phyloP scores from a whole-genome alignment of 2,113 vertebrate species.

The Otis tarda region DNA sequence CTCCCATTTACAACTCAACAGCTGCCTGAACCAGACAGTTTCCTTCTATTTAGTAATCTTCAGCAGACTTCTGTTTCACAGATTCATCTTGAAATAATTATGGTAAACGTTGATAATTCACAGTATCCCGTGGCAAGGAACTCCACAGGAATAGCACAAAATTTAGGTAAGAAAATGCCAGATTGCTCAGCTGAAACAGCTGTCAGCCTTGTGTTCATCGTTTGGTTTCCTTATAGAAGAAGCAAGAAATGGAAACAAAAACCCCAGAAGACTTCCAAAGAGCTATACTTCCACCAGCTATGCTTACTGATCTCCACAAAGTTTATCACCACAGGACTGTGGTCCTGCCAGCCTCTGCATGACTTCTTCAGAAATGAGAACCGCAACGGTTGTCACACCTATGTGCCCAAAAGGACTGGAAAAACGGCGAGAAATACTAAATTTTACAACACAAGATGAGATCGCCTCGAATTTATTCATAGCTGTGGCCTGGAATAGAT shows the following conservation, averaged over 20 bases:
- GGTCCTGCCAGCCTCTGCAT: not conserved
- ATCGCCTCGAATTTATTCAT: not conserved
- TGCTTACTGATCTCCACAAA: not conserved
- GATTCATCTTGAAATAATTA: not conserved
- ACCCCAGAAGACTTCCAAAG: not conserved
- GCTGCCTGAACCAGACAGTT: not conserved
- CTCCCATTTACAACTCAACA: not conserved
- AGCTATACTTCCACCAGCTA: not conserved
- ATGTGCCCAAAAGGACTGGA: not conserved
- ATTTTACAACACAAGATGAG: not conserved
- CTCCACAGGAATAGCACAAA: not conserved
- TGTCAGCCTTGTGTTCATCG: fast-evolving
- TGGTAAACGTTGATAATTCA: not conserved
- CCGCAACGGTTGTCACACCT: not conserved
- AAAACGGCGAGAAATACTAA: not conserved
- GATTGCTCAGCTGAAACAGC: not conserved
- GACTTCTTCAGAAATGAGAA: not conserved
- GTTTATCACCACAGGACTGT: not conserved
- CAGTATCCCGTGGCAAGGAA: not conserved
- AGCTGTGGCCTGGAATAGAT: not conserved
- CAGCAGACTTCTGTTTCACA: not conserved
- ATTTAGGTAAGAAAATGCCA: not conserved
- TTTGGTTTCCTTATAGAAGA: not conserved
- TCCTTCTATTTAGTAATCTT: not conserved
- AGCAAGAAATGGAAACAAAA: not conserved